These are phyloP conservation scores for Acholoe squamosa DNA, from an alignment of 2,888 invertebrate species.

Conservation along the genomic window DNA sequence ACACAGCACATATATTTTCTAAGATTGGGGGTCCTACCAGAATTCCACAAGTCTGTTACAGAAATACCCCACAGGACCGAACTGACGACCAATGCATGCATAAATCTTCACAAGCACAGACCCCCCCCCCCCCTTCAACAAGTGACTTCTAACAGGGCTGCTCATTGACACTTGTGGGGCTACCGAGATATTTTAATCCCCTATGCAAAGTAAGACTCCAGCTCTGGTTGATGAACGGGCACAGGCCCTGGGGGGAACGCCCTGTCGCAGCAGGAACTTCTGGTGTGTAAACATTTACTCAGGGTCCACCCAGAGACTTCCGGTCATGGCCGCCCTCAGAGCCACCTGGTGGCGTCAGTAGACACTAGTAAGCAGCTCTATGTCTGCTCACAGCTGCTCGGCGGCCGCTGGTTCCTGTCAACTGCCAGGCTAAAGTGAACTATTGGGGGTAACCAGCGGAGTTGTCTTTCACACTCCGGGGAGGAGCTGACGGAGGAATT, in stretches of 20 bases:
- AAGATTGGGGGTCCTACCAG: too few relatives aligned
- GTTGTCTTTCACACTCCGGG: slow-evolving; percentile 7
- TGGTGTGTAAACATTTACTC: slow-evolving; percentile 43
- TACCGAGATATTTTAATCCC: too few relatives aligned
- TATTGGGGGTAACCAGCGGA: slow-evolving; percentile 18
- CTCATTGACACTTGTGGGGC: too few relatives aligned
- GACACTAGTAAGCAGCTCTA: slow-evolving; percentile 28
- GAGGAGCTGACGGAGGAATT: neutral
- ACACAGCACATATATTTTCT: too few relatives aligned
- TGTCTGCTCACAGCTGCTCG: slow-evolving; percentile 42
- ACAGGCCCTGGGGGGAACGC: neutral
- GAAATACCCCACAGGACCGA: too few relatives aligned
- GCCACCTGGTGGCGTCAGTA: slow-evolving; percentile 46
- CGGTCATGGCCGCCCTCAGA: neutral
- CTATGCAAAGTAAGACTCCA: neutral
- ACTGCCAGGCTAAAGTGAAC: slow-evolving; percentile 26
- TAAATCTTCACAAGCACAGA: too few relatives aligned
- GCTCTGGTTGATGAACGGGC: neutral
- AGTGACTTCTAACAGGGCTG: too few relatives aligned
- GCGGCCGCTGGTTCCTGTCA: slow-evolving; percentile 43
- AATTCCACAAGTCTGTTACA: too few relatives aligned
- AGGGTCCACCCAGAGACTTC: slow-evolving; percentile 39
- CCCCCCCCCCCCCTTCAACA: too few relatives aligned
- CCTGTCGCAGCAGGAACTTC: slow-evolving; percentile 26
- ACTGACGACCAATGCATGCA: too few relatives aligned